Base-by-base conservation (phyloP, 2,888 invertebrate species). In the Lasioglossum vierecki region DNA sequence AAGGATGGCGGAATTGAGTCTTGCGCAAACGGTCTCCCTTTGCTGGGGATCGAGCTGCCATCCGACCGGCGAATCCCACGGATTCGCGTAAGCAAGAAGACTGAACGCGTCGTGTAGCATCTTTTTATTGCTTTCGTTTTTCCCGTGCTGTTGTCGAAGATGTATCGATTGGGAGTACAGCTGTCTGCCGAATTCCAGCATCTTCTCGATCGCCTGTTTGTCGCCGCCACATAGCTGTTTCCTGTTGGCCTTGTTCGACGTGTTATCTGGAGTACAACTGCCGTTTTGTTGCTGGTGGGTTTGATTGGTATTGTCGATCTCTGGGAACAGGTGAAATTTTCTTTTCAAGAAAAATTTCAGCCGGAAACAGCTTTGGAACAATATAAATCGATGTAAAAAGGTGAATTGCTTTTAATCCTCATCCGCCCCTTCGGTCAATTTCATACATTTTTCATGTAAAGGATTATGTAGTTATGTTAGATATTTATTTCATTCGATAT, bases 51-150 rank as follows among this genome's bases (percentile, higher is more conserved):
- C 98, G 92, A 99, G 96, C 95, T 99, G 99, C 98, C 98, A 98
- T 86, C 99, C 99, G 86, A 99, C 97, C 30, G 99, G 99, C 95
- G 99, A 99, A 94, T 97, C 97, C 99, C 99, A 99, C 49, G 99
- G 99, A 96, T 99, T 99, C 92, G 98, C 98, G 96, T 99, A 99
- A 75, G 99, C 99, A 94, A 99, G 96, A 94, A 99, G 96, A 96
- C 99, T 99, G 96, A 99, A 99, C 94, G 99, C 99, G 95, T 99
- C 98, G 98, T 99, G 96, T 84, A 99, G 96, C 97, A 99, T 98
- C 95, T 98, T 98, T 95, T 98, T 98, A 95, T 98, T 98, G 87
- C 96, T 96, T 93, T 97, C 97, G 95, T 97, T 97, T 95, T 97
- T 97, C 89, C 97, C 97, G 94, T 97, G 97, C 93, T 98, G 98